These are phyloP conservation scores for Ooceraea biroi DNA, from an alignment of 1,140 invertebrate species.

Conservation along the genomic window DNA sequence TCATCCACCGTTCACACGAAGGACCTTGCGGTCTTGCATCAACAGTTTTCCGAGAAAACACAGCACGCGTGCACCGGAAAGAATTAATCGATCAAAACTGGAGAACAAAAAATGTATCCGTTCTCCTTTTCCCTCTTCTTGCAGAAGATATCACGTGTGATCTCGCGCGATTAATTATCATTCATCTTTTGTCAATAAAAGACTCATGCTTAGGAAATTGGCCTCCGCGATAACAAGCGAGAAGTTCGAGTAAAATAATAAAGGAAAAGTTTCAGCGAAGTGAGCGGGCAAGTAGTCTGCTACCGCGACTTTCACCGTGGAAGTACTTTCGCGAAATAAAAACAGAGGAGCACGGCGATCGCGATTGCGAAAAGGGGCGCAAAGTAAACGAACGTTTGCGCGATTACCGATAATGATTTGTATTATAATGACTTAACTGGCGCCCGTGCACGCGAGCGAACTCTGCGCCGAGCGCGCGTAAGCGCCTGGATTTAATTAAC, in stretches of 20 bases:
- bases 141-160: no score
- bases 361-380: neutral
- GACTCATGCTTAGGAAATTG: neutral
- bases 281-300: neutral
- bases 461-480: neutral
- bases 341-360: neutral
- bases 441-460: neutral
- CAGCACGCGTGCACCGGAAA: no score
- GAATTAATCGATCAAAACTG: neutral
- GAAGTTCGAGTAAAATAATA: neutral
- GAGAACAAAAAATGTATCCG: neutral
- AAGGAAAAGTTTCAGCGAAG: slow-evolving; percentile 13
- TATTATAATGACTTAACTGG: neutral
- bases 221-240: neutral
- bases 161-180: neutral
- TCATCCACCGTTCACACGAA: neutral
- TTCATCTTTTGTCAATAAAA: neutral
- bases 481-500: slow-evolving; percentile 31
- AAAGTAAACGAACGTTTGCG: neutral
- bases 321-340: neutral
- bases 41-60: neutral
- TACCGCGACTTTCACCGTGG: neutral
- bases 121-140: neutral
- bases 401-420: slow-evolving; percentile 1
- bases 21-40: no score